Evolutionary conservation across 2,113 vertebrate species (phyloP).

Genomic region (Dendropsophus ebraccatus): DNA sequence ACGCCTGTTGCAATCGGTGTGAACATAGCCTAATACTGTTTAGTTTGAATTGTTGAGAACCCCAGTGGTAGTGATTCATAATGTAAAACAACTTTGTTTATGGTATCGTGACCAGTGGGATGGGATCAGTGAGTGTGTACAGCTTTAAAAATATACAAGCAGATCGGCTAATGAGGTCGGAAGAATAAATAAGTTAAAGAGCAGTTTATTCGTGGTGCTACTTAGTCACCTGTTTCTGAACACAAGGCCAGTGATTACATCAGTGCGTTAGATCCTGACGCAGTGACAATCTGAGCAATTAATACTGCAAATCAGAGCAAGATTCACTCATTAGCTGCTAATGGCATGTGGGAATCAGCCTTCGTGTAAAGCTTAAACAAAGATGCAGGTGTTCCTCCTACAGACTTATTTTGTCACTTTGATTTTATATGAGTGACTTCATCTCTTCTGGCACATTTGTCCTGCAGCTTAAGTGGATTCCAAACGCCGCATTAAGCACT

Average conservation of each 20-base stretch:
- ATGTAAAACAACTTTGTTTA: not conserved
- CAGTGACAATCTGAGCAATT: slow-evolving; percentile 9
- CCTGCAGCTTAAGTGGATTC: slow-evolving; percentile 26
- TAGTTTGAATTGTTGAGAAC: not conserved
- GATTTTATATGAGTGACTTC: slow-evolving; percentile 40
- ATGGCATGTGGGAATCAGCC: slow-evolving; percentile 50
- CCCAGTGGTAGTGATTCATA: not conserved
- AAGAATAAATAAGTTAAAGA: not conserved
- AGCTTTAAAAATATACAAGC: not conserved
- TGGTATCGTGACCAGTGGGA: not conserved
- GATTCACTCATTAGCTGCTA: slow-evolving; percentile 49
- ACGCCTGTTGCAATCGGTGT: too few relatives aligned
- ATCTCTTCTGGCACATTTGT: slow-evolving; percentile 43
- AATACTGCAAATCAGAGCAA: slow-evolving; percentile 47
- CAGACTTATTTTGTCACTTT: slow-evolving; percentile 6
- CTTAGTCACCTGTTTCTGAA: slow-evolving; percentile 28
- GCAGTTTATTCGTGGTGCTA: not conserved
- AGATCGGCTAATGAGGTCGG: not conserved
- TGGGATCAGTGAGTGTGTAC: not conserved
- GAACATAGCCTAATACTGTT: too few relatives aligned
- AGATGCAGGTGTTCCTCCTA: slow-evolving; percentile 54
- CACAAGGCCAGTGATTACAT: not conserved
- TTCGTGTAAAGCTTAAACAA: slow-evolving; percentile 33
- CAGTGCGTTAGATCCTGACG: not conserved
- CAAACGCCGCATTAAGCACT: slow-evolving; percentile 25